A percentile compares a stretch with the other conserved stretches of the same genome.
These are phyloP conservation scores for Erebia aethiops DNA, from an alignment of 2,888 invertebrate species.

Conservation along the genomic window DNA sequence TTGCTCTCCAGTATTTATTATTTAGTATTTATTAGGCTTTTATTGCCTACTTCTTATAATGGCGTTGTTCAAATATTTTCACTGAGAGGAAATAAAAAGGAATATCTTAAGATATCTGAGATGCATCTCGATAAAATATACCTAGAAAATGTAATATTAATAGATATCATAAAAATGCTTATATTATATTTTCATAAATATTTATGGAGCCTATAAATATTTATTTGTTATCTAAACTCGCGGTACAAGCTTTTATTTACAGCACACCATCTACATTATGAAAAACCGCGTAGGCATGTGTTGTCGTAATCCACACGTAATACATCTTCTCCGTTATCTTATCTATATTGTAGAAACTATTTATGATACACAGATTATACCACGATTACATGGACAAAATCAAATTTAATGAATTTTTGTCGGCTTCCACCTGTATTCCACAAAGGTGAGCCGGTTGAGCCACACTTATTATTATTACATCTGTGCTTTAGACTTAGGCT, in stretches of 20 bases:
- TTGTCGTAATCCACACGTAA: slow-evolving; percentile 32
- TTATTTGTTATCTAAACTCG: slow-evolving; percentile 31
- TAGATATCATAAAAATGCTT: slow-evolving; percentile 19
- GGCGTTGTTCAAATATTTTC: slow-evolving; percentile 1
- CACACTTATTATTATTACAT: too few relatives aligned
- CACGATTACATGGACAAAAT: not conserved
- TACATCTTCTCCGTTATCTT: slow-evolving; percentile 42
- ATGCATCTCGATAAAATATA: slow-evolving; percentile 9
- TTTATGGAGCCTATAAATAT: slow-evolving; percentile 30
- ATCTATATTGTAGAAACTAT: slow-evolving; percentile 39
- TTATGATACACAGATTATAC: slow-evolving; percentile 25
- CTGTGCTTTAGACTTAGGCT: too few relatives aligned
- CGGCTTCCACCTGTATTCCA: not conserved
- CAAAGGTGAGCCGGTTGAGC: not conserved
- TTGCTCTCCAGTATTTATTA: slow-evolving; percentile 5
- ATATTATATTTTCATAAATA: slow-evolving; percentile 24
- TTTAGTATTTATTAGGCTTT: not conserved
- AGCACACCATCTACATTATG: slow-evolving; percentile 29
- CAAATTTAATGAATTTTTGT: not conserved
- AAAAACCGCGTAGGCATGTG: slow-evolving; percentile 29
- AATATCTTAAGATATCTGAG: slow-evolving; percentile 7
- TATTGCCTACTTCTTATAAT: not conserved
- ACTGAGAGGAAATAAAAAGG: not conserved
- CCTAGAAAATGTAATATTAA: not conserved
- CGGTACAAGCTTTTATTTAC: slow-evolving; percentile 28